Conservation (phyloP, 2,113 vertebrate species). For the Delphinus delphis region DNA sequence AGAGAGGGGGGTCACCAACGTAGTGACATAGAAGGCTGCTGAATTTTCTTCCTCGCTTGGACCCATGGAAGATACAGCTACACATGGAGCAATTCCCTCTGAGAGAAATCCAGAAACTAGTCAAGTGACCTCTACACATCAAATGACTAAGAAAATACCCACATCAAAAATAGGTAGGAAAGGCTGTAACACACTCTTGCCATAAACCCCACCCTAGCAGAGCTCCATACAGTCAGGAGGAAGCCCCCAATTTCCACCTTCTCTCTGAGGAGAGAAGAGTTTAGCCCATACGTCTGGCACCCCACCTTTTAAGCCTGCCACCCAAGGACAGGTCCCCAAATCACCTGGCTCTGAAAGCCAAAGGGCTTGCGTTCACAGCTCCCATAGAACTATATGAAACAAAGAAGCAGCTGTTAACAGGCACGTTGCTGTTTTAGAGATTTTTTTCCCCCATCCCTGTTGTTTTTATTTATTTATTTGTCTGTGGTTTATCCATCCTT, state of each 20-base stretch:
- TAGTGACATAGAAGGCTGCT: not conserved
- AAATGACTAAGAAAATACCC: not conserved
- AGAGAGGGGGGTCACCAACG: not conserved
- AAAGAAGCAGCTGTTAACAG: not conserved
- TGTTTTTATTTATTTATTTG: not conserved
- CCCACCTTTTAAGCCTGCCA: not conserved
- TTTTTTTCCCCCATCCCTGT: not conserved
- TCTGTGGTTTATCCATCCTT: not conserved
- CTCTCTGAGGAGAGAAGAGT: not conserved
- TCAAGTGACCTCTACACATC: not conserved
- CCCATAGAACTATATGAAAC: not conserved
- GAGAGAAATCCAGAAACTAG: not conserved
- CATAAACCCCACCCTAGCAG: not conserved
- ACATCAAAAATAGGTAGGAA: not conserved
- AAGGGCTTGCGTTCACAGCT: not conserved
- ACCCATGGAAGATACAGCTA: not conserved
- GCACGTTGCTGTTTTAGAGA: not conserved
- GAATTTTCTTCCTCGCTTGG: not conserved
- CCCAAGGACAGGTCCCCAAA: not conserved
- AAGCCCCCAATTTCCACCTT: not conserved
- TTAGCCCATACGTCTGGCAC: not conserved
- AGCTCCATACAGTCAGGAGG: not conserved
- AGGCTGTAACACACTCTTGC: not conserved
- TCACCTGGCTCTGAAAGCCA: not conserved
- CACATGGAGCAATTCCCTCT: not conserved